Evolutionary conservation across 2,888 invertebrate species (phyloP), one percentile per base, ranked within the genome.

Genomic region (Eledona agricola): DNA sequence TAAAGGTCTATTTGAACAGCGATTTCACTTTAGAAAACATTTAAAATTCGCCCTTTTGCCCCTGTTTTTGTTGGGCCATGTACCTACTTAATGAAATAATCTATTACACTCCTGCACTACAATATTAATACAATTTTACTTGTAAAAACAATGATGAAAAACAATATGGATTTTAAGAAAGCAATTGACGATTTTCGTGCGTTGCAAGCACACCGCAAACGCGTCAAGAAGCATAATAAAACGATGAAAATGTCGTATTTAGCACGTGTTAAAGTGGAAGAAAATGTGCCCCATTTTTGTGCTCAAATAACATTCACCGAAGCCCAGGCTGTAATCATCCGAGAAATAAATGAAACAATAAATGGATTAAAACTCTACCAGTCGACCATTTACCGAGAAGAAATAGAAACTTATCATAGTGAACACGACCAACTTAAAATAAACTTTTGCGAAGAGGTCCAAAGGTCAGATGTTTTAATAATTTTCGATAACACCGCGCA

Each of bases 381-480:
- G 12, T 42, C 42, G 42, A 19, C 29, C 17, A 42, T 42, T 42
- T 42, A 10, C 42, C 28, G 15, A 42, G 42, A 42, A 28, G 42
- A 42, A 42, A 19, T 42, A 17, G 42, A 29, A 43, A 43, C 43
- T 43, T 43, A 43, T 13, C 1, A 31, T 22, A 43, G 43, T 19
- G 42, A 42, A 16, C n/a, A 42, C 19, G 42, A 43, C 22, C 43
- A 43, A 43, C 31, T 43, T 19, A 31, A 43, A 43, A 43, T 43
- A 19, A 43, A 43, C 13, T 29, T 43, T n/a, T 22, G 20, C 22
- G 22, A 29, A 31, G 43, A 43, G 22, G 31, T 31, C 22, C 22
- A 43, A 43, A 43, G 31, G 31, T 22, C 43, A 43, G 43, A 43
- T 22, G 43, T 43, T 13, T 11, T 43, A 31, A 43, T 43, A 43